phyloP scores from a whole-genome alignment of 1,140 invertebrate genomes.

The Ooceraea biroi region DNA sequence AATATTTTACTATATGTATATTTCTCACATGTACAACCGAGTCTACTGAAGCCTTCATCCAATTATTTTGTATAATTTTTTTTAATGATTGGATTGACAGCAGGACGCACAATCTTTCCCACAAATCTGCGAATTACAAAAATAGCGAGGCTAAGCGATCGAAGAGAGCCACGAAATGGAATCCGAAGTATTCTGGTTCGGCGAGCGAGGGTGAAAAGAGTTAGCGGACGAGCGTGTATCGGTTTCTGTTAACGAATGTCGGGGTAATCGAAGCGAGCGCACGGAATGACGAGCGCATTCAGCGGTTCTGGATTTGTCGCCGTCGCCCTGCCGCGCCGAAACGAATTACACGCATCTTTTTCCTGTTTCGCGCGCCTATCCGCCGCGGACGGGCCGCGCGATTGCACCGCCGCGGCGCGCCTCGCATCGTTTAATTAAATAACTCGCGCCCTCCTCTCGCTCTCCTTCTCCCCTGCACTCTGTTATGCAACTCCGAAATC shows the following conservation, averaged over 20 bases:
- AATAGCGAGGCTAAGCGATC: background rate
- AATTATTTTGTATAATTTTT: too few species aligned
- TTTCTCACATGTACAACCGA: too few species aligned
- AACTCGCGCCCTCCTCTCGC: background rate
- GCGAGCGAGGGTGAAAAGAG: slow-evolving; percentile 56
- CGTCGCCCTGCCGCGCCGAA: slow-evolving; percentile 52
- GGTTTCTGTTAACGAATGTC: slow-evolving; percentile 69
- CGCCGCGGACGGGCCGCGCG: slow-evolving; percentile 16
- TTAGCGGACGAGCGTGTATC: slow-evolving; percentile 50
- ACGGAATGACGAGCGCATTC: slow-evolving; percentile 70
- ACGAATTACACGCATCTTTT: slow-evolving; percentile 63
- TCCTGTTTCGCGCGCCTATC: slow-evolving; percentile 55
- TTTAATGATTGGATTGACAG: too few species aligned
- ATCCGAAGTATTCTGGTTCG: slow-evolving; percentile 43
- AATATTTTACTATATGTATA: too few species aligned
- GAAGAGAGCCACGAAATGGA: slow-evolving; percentile 13
- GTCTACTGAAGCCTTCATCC: too few species aligned
- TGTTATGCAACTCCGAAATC: background rate
- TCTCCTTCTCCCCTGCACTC: too few species aligned
- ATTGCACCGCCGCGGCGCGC: slow-evolving; percentile 52
- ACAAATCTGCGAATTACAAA: slow-evolving; percentile 5
- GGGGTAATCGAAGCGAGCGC: slow-evolving; percentile 71
- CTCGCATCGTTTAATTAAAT: slow-evolving; percentile 71
- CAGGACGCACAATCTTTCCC: too few species aligned
- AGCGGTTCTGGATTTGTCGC: slow-evolving; percentile 70